Evolutionary conservation across 2,113 vertebrate genomes (phyloP).

Genomic region (Gambusia affinis): DNA sequence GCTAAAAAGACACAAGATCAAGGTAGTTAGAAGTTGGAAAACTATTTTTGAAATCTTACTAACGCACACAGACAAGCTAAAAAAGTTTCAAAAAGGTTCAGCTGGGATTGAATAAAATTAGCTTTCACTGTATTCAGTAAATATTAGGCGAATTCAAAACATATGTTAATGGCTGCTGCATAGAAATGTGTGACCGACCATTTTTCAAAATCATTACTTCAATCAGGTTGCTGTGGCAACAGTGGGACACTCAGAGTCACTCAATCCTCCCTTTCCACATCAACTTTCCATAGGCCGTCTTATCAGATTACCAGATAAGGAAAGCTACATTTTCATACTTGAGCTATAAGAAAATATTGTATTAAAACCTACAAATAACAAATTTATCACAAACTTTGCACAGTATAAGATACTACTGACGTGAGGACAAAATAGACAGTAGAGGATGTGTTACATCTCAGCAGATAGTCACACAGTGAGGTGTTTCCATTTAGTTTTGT

Average conservation of each 20-base stretch:
- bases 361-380: background rate
- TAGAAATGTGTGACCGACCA: background rate
- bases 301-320: background rate
- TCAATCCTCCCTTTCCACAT: background rate
- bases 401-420: background rate
- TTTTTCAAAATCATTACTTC: background rate
- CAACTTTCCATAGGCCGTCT: background rate
- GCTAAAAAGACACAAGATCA: constrained; percentile 22
- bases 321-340: background rate
- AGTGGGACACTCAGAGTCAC: background rate
- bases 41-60: background rate
- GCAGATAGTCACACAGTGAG: too few species aligned
- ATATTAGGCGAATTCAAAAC: background rate
- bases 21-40: constrained; percentile 33
- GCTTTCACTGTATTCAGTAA: background rate
- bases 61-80: background rate
- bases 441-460: background rate
- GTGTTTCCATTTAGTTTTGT: too few species aligned
- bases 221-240: background rate
- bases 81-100: background rate
- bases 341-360: background rate
- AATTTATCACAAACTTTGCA: background rate
- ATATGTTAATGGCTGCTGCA: background rate
- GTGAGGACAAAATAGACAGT: background rate
- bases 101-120: background rate